Base-by-base conservation (phyloP, 1,140 invertebrate genomes). In the Bombus sylvicola region DNA sequence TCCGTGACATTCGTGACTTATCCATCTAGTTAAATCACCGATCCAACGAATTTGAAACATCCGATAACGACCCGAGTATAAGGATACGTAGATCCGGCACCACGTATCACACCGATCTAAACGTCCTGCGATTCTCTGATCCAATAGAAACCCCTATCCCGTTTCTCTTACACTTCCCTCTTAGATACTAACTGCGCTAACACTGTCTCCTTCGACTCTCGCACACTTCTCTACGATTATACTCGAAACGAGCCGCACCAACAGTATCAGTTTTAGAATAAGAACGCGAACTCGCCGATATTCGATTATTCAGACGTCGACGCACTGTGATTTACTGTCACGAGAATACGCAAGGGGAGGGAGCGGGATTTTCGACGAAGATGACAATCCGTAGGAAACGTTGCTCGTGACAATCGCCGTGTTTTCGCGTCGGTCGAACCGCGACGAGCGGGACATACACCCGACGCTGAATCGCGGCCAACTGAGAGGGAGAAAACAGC, bases 391-490 rank as follows among this genome's bases (percentile, higher is more conserved):
- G 53, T 37, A 37, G 57, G 83, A 71, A 64, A 85, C 39, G 13
- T 34, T 10, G 59, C 59, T 62, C 28, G 28, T 57, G 57, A 69
- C 47, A 25, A 79, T 62, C 86, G 85, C 84, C 85, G 88, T 91
- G 66, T 79, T 80, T 88, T 83, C 91, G 78, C 87, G 83, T 81
- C 86, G 89, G 72, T 81, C 72, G 81, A 87, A 86, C 87, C 88
- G 82, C 86, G 69, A 80, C 86, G 82, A 86, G 25, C 87, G 87
- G 77, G 78, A 86, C 76, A 85, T 89, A 90, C 90, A 94, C 92
- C 93, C 92, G 92, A 93, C 94, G 94, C 92, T 94, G 93, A 95
- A 95, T 95, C 94, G 94, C 94, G 94, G 93, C 92, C 94, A 94
- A 95, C 94, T 95, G 94, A 95, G 87, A 90, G 89, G 89, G 89